Conservation (phyloP, 2,797 vertebrate species). For the Alectoris magna region DNA sequence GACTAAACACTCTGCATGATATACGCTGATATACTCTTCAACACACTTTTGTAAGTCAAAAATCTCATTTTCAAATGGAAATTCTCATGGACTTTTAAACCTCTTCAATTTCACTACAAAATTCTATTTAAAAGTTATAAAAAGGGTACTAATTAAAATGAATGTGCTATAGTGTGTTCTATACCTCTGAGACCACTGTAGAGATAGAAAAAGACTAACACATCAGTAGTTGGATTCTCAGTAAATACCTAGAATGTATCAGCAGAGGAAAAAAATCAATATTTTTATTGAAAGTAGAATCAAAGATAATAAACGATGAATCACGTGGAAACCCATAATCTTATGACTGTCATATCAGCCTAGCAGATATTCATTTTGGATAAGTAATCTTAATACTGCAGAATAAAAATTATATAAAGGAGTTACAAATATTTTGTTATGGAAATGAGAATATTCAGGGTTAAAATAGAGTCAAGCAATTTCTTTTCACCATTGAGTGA, state of each 20-base stretch:
- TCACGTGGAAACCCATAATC: conserved; percentile 24
- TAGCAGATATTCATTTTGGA: conserved; percentile 50
- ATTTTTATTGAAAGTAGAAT: conserved; percentile 41
- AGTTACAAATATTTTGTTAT: conserved; percentile 65
- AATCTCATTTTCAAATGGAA: neutral
- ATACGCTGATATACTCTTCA: no score
- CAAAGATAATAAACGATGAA: conserved; percentile 19
- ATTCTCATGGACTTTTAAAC: neutral
- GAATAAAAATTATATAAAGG: conserved; percentile 53
- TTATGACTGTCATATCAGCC: conserved; percentile 20
- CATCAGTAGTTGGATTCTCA: neutral
- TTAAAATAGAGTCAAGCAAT: neutral
- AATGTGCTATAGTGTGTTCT: neutral
- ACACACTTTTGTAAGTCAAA: neutral
- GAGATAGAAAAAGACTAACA: neutral
- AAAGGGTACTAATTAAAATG: neutral
- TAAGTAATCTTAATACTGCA: conserved; percentile 55
- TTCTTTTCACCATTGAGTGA: conserved; percentile 59
- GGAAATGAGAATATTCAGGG: conserved; percentile 61
- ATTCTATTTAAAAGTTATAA: neutral
- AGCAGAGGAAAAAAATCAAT: conserved; percentile 32
- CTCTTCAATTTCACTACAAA: neutral
- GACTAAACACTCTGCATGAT: neutral
- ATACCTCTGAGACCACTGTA: neutral
- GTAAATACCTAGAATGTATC: conserved; percentile 13